Conservation (phyloP, 2,113 vertebrate species). For the Rhinolophus ferrumequinum region DNA sequence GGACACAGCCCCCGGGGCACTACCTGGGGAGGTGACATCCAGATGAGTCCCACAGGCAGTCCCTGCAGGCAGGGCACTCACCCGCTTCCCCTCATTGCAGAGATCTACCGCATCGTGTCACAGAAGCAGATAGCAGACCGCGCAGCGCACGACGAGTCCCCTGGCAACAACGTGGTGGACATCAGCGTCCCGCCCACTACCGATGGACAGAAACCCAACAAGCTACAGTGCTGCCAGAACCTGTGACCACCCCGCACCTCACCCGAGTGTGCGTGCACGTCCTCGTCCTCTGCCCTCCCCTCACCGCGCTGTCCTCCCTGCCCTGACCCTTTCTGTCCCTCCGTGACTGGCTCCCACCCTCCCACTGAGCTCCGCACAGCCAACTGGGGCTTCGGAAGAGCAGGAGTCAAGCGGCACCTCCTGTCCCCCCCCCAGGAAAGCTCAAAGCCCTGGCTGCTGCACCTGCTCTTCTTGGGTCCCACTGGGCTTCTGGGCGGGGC, state of each 20-base stretch:
- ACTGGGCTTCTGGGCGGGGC: not conserved
- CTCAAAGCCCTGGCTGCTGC: not conserved
- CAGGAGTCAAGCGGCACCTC: not conserved
- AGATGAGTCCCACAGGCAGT: not conserved
- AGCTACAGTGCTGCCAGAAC: constrained; percentile 97
- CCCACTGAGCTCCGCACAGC: not conserved
- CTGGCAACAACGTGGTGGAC: constrained; percentile 98
- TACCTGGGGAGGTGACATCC: not conserved
- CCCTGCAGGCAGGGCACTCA: not conserved
- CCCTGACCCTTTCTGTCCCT: not conserved
- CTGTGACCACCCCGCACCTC: constrained; percentile 88
- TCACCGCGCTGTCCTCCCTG: not conserved
- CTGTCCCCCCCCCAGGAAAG: not conserved
- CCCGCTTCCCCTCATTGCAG: constrained; percentile 74
- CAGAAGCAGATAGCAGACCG: constrained; percentile 98
- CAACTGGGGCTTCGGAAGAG: not conserved
- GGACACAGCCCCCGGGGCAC: not conserved
- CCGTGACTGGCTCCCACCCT: constrained; percentile 1
- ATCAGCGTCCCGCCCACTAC: constrained; percentile 97
- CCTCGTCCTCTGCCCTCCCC: not conserved
- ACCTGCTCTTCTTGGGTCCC: not conserved
- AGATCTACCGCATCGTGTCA: constrained; percentile 98
- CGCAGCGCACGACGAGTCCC: constrained; percentile 94
- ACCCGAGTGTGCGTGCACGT: constrained; percentile 43
- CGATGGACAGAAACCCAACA: constrained; percentile 95